Evolutionary conservation across 2,113 vertebrate genomes (phyloP).

Genomic region (Notarius lentiginosus): DNA sequence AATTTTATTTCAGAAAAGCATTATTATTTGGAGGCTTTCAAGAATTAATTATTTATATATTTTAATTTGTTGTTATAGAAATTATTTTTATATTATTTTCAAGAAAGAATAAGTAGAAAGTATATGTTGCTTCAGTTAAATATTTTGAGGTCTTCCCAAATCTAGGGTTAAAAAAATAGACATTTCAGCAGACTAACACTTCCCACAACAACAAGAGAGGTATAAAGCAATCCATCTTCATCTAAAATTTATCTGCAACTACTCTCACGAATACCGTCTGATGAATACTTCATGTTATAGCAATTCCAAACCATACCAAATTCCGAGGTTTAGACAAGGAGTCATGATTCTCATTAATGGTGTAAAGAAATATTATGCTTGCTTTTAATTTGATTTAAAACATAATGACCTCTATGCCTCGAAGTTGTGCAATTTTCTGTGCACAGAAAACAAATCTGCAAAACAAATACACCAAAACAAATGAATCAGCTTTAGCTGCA

Average conservation of each 20-base stretch:
- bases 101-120: background rate
- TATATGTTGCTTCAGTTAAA: background rate
- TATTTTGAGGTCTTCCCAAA: background rate
- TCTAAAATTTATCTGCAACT: constrained; percentile 48
- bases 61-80: no score
- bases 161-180: background rate
- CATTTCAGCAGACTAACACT: constrained; percentile 7
- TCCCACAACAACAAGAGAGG: constrained; percentile 17
- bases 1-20: background rate
- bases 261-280: constrained; percentile 30
- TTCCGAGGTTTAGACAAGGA: constrained; percentile 32
- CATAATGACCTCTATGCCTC: background rate
- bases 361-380: background rate
- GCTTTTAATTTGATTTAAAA: constrained; percentile 15
- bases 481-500: background rate
- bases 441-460: background rate
- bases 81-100: background rate
- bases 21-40: background rate
- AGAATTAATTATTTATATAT: no score
- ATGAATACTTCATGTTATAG: constrained; percentile 42
- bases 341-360: constrained; percentile 20
- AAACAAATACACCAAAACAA: background rate
- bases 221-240: constrained; percentile 46
- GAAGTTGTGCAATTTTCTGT: background rate
- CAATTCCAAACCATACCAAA: constrained; percentile 30